Base-by-base conservation (phyloP, 2,888 invertebrate genomes). In the Volucella inflata region DNA sequence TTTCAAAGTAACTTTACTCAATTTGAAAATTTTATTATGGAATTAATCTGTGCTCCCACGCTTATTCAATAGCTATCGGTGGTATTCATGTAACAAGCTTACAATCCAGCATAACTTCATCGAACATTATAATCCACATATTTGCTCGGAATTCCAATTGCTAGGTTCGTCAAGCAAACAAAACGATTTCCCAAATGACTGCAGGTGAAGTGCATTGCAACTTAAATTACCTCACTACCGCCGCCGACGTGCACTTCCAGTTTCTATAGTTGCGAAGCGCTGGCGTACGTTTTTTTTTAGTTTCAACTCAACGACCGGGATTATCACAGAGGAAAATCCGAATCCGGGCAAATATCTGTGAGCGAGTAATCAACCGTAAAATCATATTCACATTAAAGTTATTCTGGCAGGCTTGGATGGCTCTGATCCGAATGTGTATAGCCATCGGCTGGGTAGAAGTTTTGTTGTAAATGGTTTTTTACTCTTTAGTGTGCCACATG, bases 311-410 rank as follows among this genome's bases (percentile, higher is more conserved):
- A 50, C 36, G 30, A 11, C 51, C 8, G 44, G 57, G 14, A 55
- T 64, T 74, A 64, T 74, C 44, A 10, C 51, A 46, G 44, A 44
- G 62, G 46, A 50, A 75, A 55, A 64, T 72, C 53, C 60, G 6
- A 55, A 64, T 72, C 62, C 60, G 6, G 10, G 53, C 11, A 46
- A 74, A 64, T 48, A 36, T 21, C 65, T 55, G 55, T 17, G 62
- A 74, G 46, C 9, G 53, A 57, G 57, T 46, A 57, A 75, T 75
- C 64, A 57, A 76, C 59, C 51, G 50, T 59, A 59, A 71, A 71
- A 71, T 71, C 71, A 71, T 71, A 59, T 71, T 71, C 71, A 6
- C 36, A 59, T 70, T 48, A 71, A 71, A 71, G 50, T 71, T 50
- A 59, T 40, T 16, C 50, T 12, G 38, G 16, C 21, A 17, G 14